Base-by-base conservation (phyloP, 2,888 invertebrate species). In the Drosophila formosana region DNA sequence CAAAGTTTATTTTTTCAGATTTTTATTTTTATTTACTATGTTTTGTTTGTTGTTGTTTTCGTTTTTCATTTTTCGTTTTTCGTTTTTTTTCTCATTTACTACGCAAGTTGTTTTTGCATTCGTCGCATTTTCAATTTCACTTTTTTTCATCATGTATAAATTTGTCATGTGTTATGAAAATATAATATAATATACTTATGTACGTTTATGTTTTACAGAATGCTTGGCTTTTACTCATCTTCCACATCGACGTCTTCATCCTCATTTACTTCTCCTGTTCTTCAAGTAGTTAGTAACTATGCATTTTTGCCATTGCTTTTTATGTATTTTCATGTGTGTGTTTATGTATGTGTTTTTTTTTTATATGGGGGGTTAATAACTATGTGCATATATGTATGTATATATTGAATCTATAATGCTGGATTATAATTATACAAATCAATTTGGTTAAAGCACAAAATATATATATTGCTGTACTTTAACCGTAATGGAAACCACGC, bases 141-240 rank as follows among this genome's bases (percentile, higher is more conserved):
- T 71, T 77, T 64, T 73, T 37, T 11, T 34, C 37, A 37, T 37
- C 82, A 83, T 88, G 89, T 84, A 84, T 84, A 84, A 84, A 84
- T 84, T 84, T 89, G 88, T 84, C 89, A 89, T 84, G 89, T 84
- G 89, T 84, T 84, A 84, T 84, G 83, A 84, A 84, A 84, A 84
- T 84, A 84, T 84, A 83, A 83, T 83, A 83, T 83, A 84, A 84
- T 84, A 84, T 83, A 89, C 88, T 84, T 84, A 84, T 89, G 83
- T 86, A 85, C 47, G 72, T 80, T 80, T 61, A 89, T 81, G 89
- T 88, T 89, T 88, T 84, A 89, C 89, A 89, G 83, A 89, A 89
- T 89, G 83, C 83, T 84, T 89, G 83, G 89, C 83, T 89, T 76
- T 67, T 73, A 41, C 75, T 23, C 39, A 9, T 45, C 23, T 43